Conservation (phyloP, 1,140 invertebrate species). For the Saxidomus purpurata region DNA sequence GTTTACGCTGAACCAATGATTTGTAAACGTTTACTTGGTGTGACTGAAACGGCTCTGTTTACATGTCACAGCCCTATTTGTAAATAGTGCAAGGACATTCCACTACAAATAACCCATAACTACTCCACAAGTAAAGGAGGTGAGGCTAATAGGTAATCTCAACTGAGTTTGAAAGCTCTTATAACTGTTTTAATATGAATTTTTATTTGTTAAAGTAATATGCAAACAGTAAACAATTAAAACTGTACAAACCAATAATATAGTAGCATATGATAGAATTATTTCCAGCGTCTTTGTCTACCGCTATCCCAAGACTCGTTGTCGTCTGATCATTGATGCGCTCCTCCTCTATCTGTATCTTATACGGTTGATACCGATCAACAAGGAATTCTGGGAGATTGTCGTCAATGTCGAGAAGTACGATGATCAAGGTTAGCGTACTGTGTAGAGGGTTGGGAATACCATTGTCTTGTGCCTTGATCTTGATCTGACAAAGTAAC, state of each 20-base stretch:
- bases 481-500: constrained; percentile 67
- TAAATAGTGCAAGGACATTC: too few species aligned
- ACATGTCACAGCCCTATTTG: too few species aligned
- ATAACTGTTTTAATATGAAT: too few species aligned
- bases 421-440: constrained; percentile 69
- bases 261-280: constrained; percentile 79
- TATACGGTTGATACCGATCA: constrained; percentile 20
- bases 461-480: constrained; percentile 75
- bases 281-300: constrained; percentile 73
- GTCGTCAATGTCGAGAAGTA: constrained; percentile 75
- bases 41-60: too few species aligned
- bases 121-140: too few species aligned
- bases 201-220: too few species aligned
- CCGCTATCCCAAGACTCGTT: constrained; percentile 71
- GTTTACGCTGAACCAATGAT: too few species aligned
- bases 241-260: constrained; percentile 72
- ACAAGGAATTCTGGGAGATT: constrained; percentile 72
- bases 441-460: constrained; percentile 58
- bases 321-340: constrained; percentile 59
- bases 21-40: too few species aligned
- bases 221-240: background rate
- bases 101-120: too few species aligned
- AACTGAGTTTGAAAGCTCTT: too few species aligned
- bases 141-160: too few species aligned
- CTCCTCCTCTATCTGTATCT: constrained; percentile 71